Base-by-base conservation (phyloP, 2,888 invertebrate species). In the Eugnorisma glareosa region DNA sequence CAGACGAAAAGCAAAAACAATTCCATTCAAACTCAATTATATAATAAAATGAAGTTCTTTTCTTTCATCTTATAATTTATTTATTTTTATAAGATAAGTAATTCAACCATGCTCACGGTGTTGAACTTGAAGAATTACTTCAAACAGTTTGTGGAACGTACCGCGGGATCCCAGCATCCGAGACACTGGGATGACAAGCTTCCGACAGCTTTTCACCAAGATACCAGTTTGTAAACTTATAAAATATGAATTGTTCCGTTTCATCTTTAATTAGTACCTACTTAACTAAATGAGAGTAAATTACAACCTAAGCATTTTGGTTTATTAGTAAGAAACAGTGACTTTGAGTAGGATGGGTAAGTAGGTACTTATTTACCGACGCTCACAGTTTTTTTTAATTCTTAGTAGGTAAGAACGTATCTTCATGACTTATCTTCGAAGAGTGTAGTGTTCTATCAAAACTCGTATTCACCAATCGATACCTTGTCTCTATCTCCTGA, bases 131-230 rank as follows among this genome's bases (percentile, higher is more conserved):
- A 64, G 37, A 66, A 61, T 71, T 40, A 72, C 64, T 82, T 66
- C 61, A 69, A 63, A 43, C 35, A 57, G 18, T 43, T 75, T 72
- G 18, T 11, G 5, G 15, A 37, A 48, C 11, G 1, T 67, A 35
- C 11, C 21, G 43, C 24, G 4, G 31, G 28, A 45, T 63, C 37
- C 15, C 48, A 24, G 37, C 21, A 28, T 57, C 13, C 13, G 31
- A 83, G 28, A 64, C 2, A 3, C 8, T 45, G 35, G 54, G 59
- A 54, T 75, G 76, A 85, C 78, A 85, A 74, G 73, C 67, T 13
- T 43, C 76, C 18, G 85, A 61, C 75, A 83, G 75, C 43, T 28
- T 67, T 77, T 74, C 73, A 73, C 48, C 63, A 10, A 57, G n/a
- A 40, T 45, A 48, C 48, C 28, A 74, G 66, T 57, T 73, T 28